phyloP scores from a whole-genome alignment of 2,113 vertebrate genomes.

The Burhinus bistriatus region DNA sequence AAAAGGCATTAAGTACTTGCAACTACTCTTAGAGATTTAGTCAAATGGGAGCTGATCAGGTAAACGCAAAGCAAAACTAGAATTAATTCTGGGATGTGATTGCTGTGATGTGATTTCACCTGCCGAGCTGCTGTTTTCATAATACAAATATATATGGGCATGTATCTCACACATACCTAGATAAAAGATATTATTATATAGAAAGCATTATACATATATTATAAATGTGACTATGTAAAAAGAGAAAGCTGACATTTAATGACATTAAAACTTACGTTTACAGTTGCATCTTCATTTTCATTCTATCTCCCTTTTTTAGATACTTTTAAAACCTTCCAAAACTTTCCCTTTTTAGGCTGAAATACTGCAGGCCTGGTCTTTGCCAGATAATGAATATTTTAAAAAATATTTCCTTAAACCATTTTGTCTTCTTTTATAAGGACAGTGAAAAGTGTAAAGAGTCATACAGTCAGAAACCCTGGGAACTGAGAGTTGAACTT shows the following conservation, averaged over 20 bases:
- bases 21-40: neutral
- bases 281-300: slow-evolving; percentile 1
- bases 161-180: neutral
- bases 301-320: neutral
- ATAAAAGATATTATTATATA: neutral
- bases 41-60: rapidly evolving
- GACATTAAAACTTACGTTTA: neutral
- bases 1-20: neutral
- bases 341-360: slow-evolving; percentile 58
- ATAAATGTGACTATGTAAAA: neutral
- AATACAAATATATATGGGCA: neutral
- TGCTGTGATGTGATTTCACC: neutral
- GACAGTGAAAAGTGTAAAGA: slow-evolving; percentile 1
- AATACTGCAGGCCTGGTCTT: slow-evolving; percentile 11
- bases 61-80: neutral
- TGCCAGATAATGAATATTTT: slow-evolving; percentile 62
- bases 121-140: neutral
- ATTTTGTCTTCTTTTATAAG: slow-evolving; percentile 14
- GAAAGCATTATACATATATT: neutral
- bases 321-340: slow-evolving; percentile 28
- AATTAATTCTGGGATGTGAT: neutral
- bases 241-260: neutral
- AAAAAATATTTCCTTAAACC: slow-evolving; percentile 57
- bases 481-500: slow-evolving; percentile 40
- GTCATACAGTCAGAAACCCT: neutral